These are phyloP conservation scores for Thripadectes ignobilis DNA, from an alignment of 2,797 vertebrate genomes.

Conservation along the genomic window DNA sequence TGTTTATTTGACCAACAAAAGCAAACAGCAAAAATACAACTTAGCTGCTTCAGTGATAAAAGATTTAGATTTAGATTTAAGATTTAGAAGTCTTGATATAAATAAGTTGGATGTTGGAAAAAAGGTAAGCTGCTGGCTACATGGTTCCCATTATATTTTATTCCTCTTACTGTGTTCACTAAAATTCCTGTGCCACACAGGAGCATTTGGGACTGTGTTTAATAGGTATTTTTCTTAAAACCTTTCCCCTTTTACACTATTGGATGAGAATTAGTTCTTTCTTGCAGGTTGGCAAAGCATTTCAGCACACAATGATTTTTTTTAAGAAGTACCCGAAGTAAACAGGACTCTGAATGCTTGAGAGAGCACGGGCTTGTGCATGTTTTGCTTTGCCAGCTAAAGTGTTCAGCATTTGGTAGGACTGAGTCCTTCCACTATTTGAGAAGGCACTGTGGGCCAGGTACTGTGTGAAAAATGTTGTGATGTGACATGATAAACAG, in stretches of 20 bases:
- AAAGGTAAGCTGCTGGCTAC: background rate
- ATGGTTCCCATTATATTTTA: background rate
- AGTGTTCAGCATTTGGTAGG: background rate
- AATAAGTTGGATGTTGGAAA: background rate
- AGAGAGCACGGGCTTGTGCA: background rate
- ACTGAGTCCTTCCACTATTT: background rate
- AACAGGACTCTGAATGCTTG: background rate
- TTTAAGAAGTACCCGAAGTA: background rate
- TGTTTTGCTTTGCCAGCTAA: background rate
- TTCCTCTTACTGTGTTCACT: background rate
- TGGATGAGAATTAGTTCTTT: background rate
- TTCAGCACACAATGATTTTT: background rate
- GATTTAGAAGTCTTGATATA: background rate
- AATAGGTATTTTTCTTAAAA: background rate
- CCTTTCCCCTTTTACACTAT: background rate
- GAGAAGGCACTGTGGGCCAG: background rate
- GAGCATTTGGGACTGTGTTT: background rate
- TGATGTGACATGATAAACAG: background rate
- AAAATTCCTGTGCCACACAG: background rate
- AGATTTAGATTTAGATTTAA: background rate
- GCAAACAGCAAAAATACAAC: background rate
- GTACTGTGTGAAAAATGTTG: background rate
- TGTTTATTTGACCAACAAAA: background rate
- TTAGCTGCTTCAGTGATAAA: background rate
- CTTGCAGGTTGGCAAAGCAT: background rate